Conservation (phyloP, 37 sponge, comb jelly and placozoan genomes). For the Beroe forskalii region DNA sequence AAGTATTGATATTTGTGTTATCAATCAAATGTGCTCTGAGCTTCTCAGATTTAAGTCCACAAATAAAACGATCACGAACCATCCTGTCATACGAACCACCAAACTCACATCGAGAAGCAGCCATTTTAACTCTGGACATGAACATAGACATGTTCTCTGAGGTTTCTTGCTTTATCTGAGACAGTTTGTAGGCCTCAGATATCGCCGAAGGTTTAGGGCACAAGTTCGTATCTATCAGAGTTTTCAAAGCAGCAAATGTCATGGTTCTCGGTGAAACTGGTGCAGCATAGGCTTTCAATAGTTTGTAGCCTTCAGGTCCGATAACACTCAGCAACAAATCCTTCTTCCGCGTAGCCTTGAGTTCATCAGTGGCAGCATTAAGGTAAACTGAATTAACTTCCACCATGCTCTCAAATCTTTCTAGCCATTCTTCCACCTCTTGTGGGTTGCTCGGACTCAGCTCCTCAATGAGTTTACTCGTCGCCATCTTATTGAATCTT, state of each 20-base stretch:
- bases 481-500: too few relatives aligned
- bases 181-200: background rate
- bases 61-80: background rate
- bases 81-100: background rate
- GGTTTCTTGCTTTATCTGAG: background rate
- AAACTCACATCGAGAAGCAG: background rate
- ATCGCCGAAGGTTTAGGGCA: background rate
- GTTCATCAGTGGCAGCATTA: background rate
- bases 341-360: background rate
- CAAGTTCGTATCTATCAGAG: background rate
- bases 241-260: background rate
- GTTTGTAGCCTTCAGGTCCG: background rate
- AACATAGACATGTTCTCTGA: background rate
- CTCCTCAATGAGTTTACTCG: background rate
- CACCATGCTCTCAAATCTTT: background rate
- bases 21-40: background rate
- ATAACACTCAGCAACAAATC: background rate
- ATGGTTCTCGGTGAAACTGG: background rate
- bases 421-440: background rate
- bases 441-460: background rate
- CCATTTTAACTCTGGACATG: background rate
- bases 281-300: background rate
- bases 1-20: background rate
- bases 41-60: background rate
- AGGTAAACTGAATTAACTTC: too few relatives aligned